Evolutionary conservation across 2,113 vertebrate species (phyloP), one percentile per base, ranked within the genome.

Genomic region (Hyperopisus bebe): DNA sequence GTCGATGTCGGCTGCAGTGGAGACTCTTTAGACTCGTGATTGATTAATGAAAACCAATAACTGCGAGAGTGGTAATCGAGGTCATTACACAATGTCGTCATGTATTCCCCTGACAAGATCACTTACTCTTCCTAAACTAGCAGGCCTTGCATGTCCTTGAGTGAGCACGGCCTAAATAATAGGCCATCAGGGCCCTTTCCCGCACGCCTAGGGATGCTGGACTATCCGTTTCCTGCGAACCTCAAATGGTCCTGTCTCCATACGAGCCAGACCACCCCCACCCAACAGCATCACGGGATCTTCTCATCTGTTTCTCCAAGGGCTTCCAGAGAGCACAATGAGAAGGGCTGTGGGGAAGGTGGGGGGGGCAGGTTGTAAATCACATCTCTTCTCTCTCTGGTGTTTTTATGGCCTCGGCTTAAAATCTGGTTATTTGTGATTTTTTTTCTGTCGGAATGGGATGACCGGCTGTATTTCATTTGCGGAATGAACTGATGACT

Each of bases 401-500:
- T 86, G 85, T 86, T 86, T 51, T 86, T 51, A 51, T 86, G 48
- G 48, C 85, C 24, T 86, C 27, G 9, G 44, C 47, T 86, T 50
- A 66, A 42, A n/a, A 44, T 88, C 42, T 89, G 66, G 48, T 21
- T 74, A 77, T 50, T 89, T 77, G 66, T 15, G 47, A 31, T 48
- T 89, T 48, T 89, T 48, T 74, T 35, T 11, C 47, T 77, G n/a
- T 77, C 47, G 51, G 66, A 89, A 77, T 51, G 46, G 66, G n/a
- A 17, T 39, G 47, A 48, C 88, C 88, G 77, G 88, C 88, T 88
- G 88, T 77, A 88, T 35, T 24, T 89, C 70, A 48, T 17, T 17
- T 39, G 44, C 15, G 21, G 9, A 62, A 51, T 89, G 27, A 89
- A 27, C 62, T 88, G 44, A 31, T 88, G 88, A 48, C 47, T 77